Evolutionary conservation across 2,888 invertebrate genomes (phyloP), one percentile per base, ranked within the genome.

Genomic region (Gortyna flavago): DNA sequence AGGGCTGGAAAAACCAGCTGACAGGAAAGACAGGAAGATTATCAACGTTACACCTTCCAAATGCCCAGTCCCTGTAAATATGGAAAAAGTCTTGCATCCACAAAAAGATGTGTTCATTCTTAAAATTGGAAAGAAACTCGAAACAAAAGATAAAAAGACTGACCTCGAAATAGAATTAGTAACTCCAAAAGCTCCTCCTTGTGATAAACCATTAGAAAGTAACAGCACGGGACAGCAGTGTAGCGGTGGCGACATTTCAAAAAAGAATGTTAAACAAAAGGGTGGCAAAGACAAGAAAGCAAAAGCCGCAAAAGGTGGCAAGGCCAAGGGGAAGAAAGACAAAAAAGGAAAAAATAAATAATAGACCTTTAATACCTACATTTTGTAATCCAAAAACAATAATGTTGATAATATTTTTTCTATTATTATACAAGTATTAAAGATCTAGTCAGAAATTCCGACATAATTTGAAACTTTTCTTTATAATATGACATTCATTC

Each of bases 91-190:
- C 32, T 41, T 93, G 18, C 93, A 96, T 79, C 94, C 94, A 0
- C 88, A 92, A 66, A 96, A 95, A 88, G 96, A 96, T 82, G 96
- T 96, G 2, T 96, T 96, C 75, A 95, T 96, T 85, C 89, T 96
- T 11, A 96, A 96, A 91, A 96, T 96, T 78, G 96, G 96, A 44
- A 96, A 96, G 80, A 96, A 96, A 86, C 87, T 96, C 35, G 96
- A 96, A 89, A 95, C 95, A 0, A 93, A 94, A 86, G 95, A 96
- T 75, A 96, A 95, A 86, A 96, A 95, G 85, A 96, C 96, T 38
- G 96, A 96, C 82, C 92, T 96, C 18, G 96, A 96, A 92, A 96
- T 96, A 85, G 96, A 96, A 91, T 89, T 96, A 1, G 91, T 95
- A 1, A 96, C 96, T 3, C 96, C 96, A 21, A 96, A 96, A 90